A percentile compares a stretch with the other conserved stretches of the same genome.
These are phyloP conservation scores for Molossus molossus DNA, from an alignment of 2,797 vertebrate species.

Conservation along the genomic window DNA sequence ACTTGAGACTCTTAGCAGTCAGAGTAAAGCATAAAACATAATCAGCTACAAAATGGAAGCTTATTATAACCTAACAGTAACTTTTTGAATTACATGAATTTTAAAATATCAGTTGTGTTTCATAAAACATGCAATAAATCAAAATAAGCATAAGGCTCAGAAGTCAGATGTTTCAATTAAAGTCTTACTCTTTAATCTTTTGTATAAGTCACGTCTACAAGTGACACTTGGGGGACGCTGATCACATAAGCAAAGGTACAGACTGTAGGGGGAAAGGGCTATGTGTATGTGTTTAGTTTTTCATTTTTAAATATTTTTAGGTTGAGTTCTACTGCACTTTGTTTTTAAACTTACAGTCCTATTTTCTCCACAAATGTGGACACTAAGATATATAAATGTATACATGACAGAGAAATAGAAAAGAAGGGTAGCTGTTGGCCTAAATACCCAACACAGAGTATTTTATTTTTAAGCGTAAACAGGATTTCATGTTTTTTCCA, in stretches of 20 bases:
- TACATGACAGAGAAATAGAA: not conserved
- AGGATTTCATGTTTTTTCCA: constrained; percentile 43
- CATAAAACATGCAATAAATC: constrained; percentile 43
- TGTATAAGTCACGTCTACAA: not conserved
- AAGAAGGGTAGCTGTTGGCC: not conserved
- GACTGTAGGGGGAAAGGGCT: not conserved
- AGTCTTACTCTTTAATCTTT: constrained; percentile 25
- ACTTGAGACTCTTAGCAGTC: not conserved
- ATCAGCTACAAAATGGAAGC: not conserved
- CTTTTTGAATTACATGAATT: not conserved
- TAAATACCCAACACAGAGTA: not conserved
- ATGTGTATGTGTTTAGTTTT: not conserved
- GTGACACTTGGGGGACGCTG: not conserved
- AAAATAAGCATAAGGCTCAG: not conserved
- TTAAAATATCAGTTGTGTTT: constrained; percentile 33
- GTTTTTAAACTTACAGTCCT: constrained; percentile 30
- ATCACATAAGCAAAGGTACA: not conserved
- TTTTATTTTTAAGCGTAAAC: not conserved
- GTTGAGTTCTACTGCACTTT: not conserved
- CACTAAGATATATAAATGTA: not conserved
- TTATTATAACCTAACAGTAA: not conserved
- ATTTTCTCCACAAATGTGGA: not conserved
- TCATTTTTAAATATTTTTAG: constrained; percentile 14
- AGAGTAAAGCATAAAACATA: not conserved
- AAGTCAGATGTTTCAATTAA: constrained; percentile 32